Evolutionary conservation across 1,140 invertebrate species (phyloP).

Genomic region (Zophobas atratus): DNA sequence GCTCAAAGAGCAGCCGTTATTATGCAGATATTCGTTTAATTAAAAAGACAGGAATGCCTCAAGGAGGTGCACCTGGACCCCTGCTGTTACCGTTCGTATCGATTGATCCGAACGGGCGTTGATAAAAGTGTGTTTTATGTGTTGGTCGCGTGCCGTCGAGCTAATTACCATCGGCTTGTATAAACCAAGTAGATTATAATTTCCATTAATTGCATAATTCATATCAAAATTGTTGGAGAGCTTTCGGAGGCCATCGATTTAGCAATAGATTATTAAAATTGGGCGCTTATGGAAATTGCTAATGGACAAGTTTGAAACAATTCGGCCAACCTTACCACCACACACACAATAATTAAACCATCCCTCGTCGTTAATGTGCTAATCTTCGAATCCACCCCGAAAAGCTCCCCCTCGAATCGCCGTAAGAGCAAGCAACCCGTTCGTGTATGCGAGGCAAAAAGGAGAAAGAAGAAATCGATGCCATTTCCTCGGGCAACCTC

Average conservation of each 20-base stretch:
- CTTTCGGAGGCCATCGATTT: constrained; percentile 8
- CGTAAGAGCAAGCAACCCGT: neutral
- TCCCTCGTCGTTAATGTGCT: constrained; percentile 15
- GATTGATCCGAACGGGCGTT: neutral
- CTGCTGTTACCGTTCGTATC: constrained; percentile 2
- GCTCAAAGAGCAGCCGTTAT: neutral
- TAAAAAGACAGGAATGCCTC: constrained; percentile 13
- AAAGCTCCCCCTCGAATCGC: constrained; percentile 12
- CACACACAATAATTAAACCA: constrained; percentile 27
- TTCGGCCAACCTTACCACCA: constrained; percentile 4
- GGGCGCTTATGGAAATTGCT: constrained; percentile 15
- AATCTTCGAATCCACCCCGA: neutral
- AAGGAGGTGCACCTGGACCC: neutral
- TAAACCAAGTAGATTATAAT: constrained; percentile 20
- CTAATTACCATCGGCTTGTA: constrained; percentile 46
- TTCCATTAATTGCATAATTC: constrained; percentile 44
- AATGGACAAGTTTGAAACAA: constrained; percentile 18
- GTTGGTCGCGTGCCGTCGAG: constrained; percentile 29
- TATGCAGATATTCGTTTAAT: constrained; percentile 34
- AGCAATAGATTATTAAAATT: constrained; percentile 15
- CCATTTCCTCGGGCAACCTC: constrained; percentile 11
- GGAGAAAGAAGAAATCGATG: constrained; percentile 22
- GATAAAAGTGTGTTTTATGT: constrained; percentile 11
- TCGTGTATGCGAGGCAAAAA: constrained; percentile 5
- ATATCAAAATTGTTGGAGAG: constrained; percentile 13